phyloP scores from a whole-genome alignment of 2,113 vertebrate genomes.

The Perca schrenkii region DNA sequence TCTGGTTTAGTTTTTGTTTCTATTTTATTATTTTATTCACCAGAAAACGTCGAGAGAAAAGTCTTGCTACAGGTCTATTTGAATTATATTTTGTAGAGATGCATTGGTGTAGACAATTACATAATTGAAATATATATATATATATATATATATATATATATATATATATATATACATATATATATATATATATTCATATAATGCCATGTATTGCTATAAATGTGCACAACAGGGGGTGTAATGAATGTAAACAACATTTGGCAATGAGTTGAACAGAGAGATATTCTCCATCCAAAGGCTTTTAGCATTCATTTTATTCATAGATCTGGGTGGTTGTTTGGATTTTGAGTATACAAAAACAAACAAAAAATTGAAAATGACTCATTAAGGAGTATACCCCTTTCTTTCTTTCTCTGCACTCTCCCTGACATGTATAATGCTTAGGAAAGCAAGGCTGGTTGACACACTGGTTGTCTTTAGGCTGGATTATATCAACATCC shows the following conservation, averaged over 20 bases:
- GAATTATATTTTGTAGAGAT: not conserved
- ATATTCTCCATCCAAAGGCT: not conserved
- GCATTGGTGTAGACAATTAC: not conserved
- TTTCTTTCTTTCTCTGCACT: constrained; percentile 17
- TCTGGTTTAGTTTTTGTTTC: constrained; percentile 4
- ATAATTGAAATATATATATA: constrained; percentile 5
- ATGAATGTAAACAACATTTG: constrained; percentile 9
- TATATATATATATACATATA: no score
- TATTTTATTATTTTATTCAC: not conserved
- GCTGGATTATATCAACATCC: constrained; percentile 7
- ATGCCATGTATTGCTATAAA: not conserved
- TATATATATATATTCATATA: not conserved
- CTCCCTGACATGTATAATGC: constrained; percentile 1
- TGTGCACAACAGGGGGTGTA: constrained; percentile 17
- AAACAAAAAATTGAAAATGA: constrained; percentile 4
- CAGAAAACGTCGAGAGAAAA: not conserved
- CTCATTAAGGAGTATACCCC: not conserved
- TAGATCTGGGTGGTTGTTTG: constrained; percentile 15
- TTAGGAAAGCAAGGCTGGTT: not conserved
- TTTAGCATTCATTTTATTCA: constrained; percentile 35
- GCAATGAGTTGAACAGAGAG: not conserved
- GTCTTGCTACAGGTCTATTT: not conserved
- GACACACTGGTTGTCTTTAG: constrained; percentile 8
- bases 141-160: no score
- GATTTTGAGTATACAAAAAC: constrained; percentile 20